phyloP scores from a whole-genome alignment of 2,113 vertebrate species.

The Chlamydotis undulata region DNA sequence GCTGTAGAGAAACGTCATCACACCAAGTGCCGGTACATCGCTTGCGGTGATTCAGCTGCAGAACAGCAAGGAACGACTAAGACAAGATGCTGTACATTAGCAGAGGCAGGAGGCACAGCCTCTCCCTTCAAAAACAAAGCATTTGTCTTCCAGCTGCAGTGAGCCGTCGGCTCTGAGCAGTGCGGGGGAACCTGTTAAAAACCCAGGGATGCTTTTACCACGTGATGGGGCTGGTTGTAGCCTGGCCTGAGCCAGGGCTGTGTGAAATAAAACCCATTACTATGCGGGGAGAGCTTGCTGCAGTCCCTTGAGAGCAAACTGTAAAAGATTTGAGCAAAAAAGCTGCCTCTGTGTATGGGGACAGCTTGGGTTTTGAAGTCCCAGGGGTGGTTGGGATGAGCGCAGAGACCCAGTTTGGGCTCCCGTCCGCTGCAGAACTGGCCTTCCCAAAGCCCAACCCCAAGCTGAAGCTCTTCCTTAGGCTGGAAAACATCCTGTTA shows the following conservation, averaged over 20 bases:
- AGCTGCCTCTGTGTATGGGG: background rate
- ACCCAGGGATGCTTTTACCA: background rate
- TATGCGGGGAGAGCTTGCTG: fast-evolving
- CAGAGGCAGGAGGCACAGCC: background rate
- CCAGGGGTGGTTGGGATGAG: background rate
- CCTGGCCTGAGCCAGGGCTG: background rate
- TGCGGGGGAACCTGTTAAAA: background rate
- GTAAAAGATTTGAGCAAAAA: background rate
- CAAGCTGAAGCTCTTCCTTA: background rate
- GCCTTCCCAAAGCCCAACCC: background rate
- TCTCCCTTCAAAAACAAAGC: background rate
- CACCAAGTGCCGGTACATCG: background rate
- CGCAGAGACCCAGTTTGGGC: background rate
- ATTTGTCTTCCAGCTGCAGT: background rate
- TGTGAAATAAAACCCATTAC: background rate
- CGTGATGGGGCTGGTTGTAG: background rate
- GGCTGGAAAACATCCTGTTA: background rate
- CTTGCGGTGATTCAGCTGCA: background rate
- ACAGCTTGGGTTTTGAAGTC: background rate
- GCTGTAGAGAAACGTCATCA: background rate
- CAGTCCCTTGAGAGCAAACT: background rate
- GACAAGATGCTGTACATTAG: background rate
- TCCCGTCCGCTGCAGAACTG: background rate
- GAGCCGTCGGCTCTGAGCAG: background rate
- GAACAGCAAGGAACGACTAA: background rate